Base-by-base conservation (phyloP, 2,888 invertebrate species). In the Andrena haemorrhoa region DNA sequence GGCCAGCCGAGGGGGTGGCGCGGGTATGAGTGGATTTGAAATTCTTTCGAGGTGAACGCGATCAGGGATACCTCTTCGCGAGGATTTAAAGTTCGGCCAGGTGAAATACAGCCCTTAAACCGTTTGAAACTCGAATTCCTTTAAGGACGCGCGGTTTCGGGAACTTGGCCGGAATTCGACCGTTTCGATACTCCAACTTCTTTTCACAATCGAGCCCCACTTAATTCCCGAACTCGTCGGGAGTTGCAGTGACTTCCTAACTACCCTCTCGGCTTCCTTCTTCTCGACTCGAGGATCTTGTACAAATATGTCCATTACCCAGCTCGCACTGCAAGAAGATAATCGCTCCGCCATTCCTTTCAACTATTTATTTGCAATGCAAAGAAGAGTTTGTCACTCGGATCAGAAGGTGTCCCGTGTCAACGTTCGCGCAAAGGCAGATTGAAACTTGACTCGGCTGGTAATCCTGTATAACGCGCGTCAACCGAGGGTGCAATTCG, bases 361-460 rank as follows among this genome's bases (percentile, higher is more conserved):
- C 3, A 41, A 12, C 12, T 41, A 41, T 41, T 41, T 41, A 12
- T 10, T 41, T 2, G 12, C 3, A 4, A 26, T 1, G 56, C 23
- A 10, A 26, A 20, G 23, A 20, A 26, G 47, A 49, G 35, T 60
- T 10, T 26, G 31, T 20, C 51, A 6, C 4, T 64, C n/a, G 26
- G 5, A 16, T 65, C 35, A 12, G 2, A 60, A 26, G 53, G 2
- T 6, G 31, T 29, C 35, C 31, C 2, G 51, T 5, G 23, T 51
- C 49, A 29, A 63, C 63, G 56, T 72, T 70, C 6, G 72, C 72
- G 16, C 68, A n/a, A 20, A n/a, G 20, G 80, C 86, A 90, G 90
- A 91, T 92, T 90, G 92, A 92, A 92, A 91, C 87, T 92, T 89
- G 90, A 86, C 73, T 85, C 84, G 75, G 88, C 87, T 87, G 90